Base-by-base conservation (phyloP, 1,140 invertebrate species). In the Heterodera schachtii region DNA sequence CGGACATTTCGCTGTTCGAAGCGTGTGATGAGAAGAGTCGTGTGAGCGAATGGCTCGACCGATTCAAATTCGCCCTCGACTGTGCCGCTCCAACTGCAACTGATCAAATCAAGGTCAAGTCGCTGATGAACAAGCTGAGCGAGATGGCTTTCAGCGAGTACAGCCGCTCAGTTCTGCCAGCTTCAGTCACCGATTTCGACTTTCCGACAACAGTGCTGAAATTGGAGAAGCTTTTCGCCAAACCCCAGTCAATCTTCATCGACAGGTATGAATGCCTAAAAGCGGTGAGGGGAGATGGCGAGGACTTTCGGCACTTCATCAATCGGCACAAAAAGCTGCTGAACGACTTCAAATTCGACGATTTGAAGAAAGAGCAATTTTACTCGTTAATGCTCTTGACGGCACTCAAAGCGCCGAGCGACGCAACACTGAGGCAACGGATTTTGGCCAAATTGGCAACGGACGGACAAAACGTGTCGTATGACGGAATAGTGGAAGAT, bases 261-360 rank as follows among this genome's bases (percentile, higher is more conserved):
- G 69, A 71, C 5, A 41, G 69, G 69, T 71, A 43, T 46, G 44
- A 41, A 71, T 71, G 69, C 69, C 44, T 71, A 3, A 71, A 71
- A 71, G 69, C 69, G 44, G 16, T 46, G 31, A 71, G 44, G 44
- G 44, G 44, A 9, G 69, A 71, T 31, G 69, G 69, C 8, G 69
- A 71, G 44, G 69, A 71, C 2, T 71, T 71, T 16, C 31, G 44
- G 5, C 31, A 41, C 3, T 71, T 71, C 44, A 46, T 71, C 8
- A 71, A 71, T 16, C 31, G 69, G 3, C 69, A 71, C n/a, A 7
- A 16, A 71, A 71, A 71, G n/a, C n/a, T 71, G 7, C 44, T 71
- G n/a, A 13, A 5, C 16, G 69, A 71, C 16, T 71, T 71, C 44
- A 41, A 71, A 71, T 71, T 71, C n/a, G 69, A 71, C n/a, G 44